phyloP scores from a whole-genome alignment of 2,888 invertebrate genomes.

The Dioctria rufipes region DNA sequence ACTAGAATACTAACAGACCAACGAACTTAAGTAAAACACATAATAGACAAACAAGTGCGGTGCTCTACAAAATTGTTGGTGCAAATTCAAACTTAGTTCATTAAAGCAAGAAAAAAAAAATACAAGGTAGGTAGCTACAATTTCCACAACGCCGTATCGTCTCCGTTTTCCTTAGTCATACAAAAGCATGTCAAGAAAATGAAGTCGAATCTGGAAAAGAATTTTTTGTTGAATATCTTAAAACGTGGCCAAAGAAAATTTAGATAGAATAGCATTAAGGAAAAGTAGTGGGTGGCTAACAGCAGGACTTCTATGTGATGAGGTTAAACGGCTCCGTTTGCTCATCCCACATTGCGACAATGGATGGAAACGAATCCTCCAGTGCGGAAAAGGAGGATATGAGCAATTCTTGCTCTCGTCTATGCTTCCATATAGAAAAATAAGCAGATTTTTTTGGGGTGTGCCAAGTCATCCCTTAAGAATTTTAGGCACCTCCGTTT shows the following conservation, averaged over 20 bases:
- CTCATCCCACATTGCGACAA: slow-evolving; percentile 14
- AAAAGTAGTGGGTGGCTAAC: slow-evolving; percentile 16
- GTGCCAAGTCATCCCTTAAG: slow-evolving; percentile 25
- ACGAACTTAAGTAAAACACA: too few relatives aligned
- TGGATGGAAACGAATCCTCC: slow-evolving; percentile 16
- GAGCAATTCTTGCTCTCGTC: slow-evolving; percentile 30
- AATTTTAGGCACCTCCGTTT: slow-evolving; percentile 28
- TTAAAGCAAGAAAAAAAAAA: too few relatives aligned
- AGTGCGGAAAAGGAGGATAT: slow-evolving; percentile 41
- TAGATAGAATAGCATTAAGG: not conserved
- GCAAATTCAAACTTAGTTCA: too few relatives aligned
- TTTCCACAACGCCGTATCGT: not conserved
- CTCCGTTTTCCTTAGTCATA: slow-evolving; percentile 7
- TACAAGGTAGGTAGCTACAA: too few relatives aligned
- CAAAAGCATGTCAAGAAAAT: slow-evolving; percentile 35
- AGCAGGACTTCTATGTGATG: not conserved
- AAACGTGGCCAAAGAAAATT: slow-evolving; percentile 26
- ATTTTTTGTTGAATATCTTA: slow-evolving; percentile 41
- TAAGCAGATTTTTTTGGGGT: not conserved
- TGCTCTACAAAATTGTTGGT: too few relatives aligned
- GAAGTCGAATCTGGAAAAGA: slow-evolving; percentile 37
- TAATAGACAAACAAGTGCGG: too few relatives aligned
- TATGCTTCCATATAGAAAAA: not conserved
- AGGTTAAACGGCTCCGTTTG: slow-evolving; percentile 6
- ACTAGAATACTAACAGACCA: too few relatives aligned